phyloP scores from a whole-genome alignment of 2,797 vertebrate genomes.

The Pseudocheirus occidentalis region DNA sequence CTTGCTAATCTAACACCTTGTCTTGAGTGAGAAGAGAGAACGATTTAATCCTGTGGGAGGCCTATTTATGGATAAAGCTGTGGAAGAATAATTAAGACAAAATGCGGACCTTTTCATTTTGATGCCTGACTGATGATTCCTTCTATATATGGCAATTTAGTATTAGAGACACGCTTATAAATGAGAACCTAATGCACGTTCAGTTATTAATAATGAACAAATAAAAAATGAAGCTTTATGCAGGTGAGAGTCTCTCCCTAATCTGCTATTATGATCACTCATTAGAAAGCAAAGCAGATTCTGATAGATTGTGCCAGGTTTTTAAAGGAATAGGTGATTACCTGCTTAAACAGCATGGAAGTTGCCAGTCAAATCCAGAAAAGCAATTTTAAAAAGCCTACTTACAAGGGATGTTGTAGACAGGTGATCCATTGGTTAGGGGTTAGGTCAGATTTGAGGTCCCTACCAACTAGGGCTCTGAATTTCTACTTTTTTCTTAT shows the following conservation, averaged over 20 bases:
- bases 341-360: constrained; percentile 80
- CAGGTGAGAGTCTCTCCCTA: constrained; percentile 5
- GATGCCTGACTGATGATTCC: constrained; percentile 5
- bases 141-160: not conserved
- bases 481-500: not conserved
- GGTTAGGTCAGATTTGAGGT: not conserved
- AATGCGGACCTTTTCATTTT: constrained; percentile 25
- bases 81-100: not conserved
- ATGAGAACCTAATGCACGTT: constrained; percentile 5
- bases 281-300: constrained; percentile 81
- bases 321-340: constrained; percentile 81
- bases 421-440: not conserved
- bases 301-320: constrained; percentile 74
- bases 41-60: constrained; percentile 3
- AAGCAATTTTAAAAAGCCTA: constrained; percentile 54
- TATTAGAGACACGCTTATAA: constrained; percentile 42
- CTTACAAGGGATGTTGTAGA: not conserved
- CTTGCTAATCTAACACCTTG: not conserved
- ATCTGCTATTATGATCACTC: constrained; percentile 72
- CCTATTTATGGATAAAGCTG: constrained; percentile 31
- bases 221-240: constrained; percentile 11
- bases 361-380: constrained; percentile 75
- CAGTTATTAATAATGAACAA: constrained; percentile 24
- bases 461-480: not conserved
- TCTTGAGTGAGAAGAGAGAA: not conserved